Conservation (phyloP, 2,113 vertebrate genomes). For the Mustela nigripes region DNA sequence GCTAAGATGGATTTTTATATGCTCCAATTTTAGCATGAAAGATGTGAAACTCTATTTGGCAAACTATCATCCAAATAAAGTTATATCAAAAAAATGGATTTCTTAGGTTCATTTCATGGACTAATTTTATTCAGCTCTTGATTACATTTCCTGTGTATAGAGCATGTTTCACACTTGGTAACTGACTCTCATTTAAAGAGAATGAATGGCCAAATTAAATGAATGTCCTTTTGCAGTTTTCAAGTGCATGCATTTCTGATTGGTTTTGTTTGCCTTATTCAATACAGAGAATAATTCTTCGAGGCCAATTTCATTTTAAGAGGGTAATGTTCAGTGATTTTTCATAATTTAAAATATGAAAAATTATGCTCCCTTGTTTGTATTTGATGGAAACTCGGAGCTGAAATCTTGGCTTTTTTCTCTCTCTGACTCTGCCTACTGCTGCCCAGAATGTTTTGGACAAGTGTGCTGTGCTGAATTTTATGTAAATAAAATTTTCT, state of each 20-base stretch:
- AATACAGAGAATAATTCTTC: conserved; percentile 78
- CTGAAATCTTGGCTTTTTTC: conserved; percentile 63
- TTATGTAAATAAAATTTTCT: conserved; percentile 53
- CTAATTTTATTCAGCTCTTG: conserved; percentile 80
- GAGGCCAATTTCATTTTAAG: conserved; percentile 79
- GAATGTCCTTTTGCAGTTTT: conserved; percentile 78
- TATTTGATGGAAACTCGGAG: conserved; percentile 57
- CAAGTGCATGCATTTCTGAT: conserved; percentile 76
- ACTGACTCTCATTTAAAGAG: conserved; percentile 76
- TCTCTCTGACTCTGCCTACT: not conserved
- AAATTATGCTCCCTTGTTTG: conserved; percentile 77
- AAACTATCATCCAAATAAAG: conserved; percentile 81
- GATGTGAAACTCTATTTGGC: conserved; percentile 78
- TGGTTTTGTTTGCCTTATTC: conserved; percentile 79
- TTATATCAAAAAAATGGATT: conserved; percentile 75
- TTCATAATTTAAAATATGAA: conserved; percentile 77
- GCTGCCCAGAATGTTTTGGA: conserved; percentile 27
- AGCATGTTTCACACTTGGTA: conserved; percentile 72
- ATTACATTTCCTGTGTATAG: conserved; percentile 79
- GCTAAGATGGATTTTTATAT: conserved; percentile 63
- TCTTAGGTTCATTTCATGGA: conserved; percentile 78
- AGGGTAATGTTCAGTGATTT: conserved; percentile 71
- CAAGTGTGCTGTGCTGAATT: conserved; percentile 62
- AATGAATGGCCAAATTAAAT: conserved; percentile 82
- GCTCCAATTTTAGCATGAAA: conserved; percentile 75